phyloP scores from a whole-genome alignment of 2,888 invertebrate species.

The Mactromeris polynyma region DNA sequence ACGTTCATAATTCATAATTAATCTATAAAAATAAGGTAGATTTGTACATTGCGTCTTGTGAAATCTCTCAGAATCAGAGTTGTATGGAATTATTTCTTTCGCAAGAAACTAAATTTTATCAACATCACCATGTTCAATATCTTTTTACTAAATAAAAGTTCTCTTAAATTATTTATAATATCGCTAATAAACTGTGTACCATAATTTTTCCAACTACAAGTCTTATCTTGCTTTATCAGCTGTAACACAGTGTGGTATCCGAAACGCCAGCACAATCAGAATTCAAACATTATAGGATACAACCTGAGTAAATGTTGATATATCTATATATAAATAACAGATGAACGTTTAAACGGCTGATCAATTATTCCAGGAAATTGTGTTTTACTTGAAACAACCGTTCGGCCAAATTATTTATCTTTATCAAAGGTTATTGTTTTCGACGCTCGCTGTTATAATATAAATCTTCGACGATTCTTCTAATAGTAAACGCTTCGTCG shows the following conservation, averaged over 20 bases:
- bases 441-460: too few relatives aligned
- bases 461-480: too few relatives aligned
- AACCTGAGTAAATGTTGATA: constrained; percentile 21
- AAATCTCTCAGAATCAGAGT: background rate
- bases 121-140: constrained; percentile 5
- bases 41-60: background rate
- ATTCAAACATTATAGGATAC: constrained; percentile 7
- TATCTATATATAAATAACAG: background rate
- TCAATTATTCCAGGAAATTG: background rate
- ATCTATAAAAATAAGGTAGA: background rate
- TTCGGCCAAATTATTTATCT: too few relatives aligned
- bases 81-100: background rate
- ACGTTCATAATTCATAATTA: background rate
- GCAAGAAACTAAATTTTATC: background rate
- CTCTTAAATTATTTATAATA: constrained; percentile 33
- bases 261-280: background rate
- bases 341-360: constrained; percentile 11
- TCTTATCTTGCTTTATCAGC: constrained; percentile 32
- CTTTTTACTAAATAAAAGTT: constrained; percentile 13
- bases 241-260: constrained; percentile 21
- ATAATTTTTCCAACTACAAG: constrained; percentile 27
- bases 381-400: too few relatives aligned
- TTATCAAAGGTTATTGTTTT: too few relatives aligned
- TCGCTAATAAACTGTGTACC: constrained; percentile 24
- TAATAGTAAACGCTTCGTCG: too few relatives aligned